These are phyloP conservation scores for Sitophilus oryzae DNA, from an alignment of 1,140 invertebrate species.

Conservation along the genomic window DNA sequence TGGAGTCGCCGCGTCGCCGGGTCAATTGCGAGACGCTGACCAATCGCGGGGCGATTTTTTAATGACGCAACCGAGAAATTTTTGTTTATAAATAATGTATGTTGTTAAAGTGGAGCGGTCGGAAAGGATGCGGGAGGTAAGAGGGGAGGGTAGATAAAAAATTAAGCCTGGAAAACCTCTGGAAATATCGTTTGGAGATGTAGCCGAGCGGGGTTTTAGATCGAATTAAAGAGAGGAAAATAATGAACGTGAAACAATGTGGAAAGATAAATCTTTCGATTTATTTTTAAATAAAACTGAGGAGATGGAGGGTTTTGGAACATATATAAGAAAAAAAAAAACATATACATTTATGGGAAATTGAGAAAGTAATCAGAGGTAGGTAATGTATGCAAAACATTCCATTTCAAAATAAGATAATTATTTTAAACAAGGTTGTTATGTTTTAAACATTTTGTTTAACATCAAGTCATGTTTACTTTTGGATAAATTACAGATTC, in stretches of 20 bases:
- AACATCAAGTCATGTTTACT: too few species aligned
- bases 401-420: too few species aligned
- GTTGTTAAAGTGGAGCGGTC: conserved; percentile 35
- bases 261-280: conserved; percentile 10
- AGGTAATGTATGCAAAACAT: too few species aligned
- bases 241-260: conserved; percentile 12
- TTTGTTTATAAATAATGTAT: conserved; percentile 41
- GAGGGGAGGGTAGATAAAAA: conserved; percentile 20
- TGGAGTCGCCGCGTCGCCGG: conserved; percentile 28
- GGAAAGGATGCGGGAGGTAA: conserved; percentile 17
- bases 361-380: too few species aligned
- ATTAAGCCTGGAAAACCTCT: conserved; percentile 22
- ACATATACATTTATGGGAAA: too few species aligned
- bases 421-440: too few species aligned
- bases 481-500: too few species aligned
- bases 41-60: conserved; percentile 28
- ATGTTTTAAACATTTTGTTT: too few species aligned
- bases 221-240: conserved; percentile 22
- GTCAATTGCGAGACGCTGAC: conserved; percentile 33
- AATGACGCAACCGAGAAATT: conserved; percentile 32
- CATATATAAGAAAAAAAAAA: too few species aligned
- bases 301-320: not conserved
- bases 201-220: conserved; percentile 15
- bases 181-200: conserved; percentile 16
- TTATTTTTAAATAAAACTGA: conserved; percentile 10